phyloP scores from a whole-genome alignment of 2,113 vertebrate genomes.

The Labrus mixtus region DNA sequence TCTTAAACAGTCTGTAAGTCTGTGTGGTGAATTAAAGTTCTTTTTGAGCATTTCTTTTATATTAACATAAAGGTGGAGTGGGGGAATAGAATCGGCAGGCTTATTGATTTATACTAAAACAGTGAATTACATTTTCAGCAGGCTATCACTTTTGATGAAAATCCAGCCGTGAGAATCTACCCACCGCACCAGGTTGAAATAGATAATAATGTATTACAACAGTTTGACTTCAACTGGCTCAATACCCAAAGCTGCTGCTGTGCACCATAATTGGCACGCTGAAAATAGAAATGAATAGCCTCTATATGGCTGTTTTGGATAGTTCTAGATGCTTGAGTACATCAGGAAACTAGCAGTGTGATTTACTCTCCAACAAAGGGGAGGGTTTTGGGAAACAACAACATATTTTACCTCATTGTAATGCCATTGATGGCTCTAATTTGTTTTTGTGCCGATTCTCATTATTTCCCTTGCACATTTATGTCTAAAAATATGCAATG shows the following conservation, averaged over 20 bases:
- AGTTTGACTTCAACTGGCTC: slow-evolving; percentile 75
- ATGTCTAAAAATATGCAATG: slow-evolving; percentile 18
- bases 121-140: slow-evolving; percentile 80
- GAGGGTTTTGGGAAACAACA: slow-evolving; percentile 20
- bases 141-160: slow-evolving; percentile 77
- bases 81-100: slow-evolving; percentile 69
- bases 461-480: slow-evolving; percentile 25
- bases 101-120: slow-evolving; percentile 82
- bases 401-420: slow-evolving; percentile 35
- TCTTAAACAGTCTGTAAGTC: slow-evolving; percentile 72
- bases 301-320: slow-evolving; percentile 46
- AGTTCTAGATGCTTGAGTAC: slow-evolving; percentile 45
- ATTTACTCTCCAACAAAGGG: slow-evolving; percentile 42
- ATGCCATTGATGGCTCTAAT: slow-evolving; percentile 18
- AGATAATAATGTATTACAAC: slow-evolving; percentile 79
- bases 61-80: slow-evolving; percentile 79
- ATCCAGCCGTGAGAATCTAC: slow-evolving; percentile 74
- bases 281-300: slow-evolving; percentile 75
- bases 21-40: slow-evolving; percentile 74
- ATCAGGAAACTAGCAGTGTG: slow-evolving; percentile 30
- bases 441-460: slow-evolving; percentile 33
- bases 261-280: slow-evolving; percentile 72
- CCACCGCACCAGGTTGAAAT: slow-evolving; percentile 64
- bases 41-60: slow-evolving; percentile 75
- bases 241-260: slow-evolving; percentile 73